phyloP scores from a whole-genome alignment of 2,797 vertebrate genomes.

The Leptatherina wallacei region DNA sequence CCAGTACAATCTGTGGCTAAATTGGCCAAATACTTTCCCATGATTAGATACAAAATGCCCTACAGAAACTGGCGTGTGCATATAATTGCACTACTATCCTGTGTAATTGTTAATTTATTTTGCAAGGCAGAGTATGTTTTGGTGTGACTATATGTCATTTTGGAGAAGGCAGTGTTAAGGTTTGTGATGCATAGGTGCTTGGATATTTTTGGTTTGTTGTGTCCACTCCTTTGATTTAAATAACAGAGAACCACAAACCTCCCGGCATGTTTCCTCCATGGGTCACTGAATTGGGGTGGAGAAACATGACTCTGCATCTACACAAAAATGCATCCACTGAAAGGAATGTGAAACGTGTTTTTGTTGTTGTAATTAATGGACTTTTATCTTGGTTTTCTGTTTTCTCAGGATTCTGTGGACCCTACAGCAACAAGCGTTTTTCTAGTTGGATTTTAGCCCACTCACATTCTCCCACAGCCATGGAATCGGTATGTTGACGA shows the following conservation, averaged over 20 bases:
- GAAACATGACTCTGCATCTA: conserved; percentile 37
- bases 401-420: conserved; percentile 82
- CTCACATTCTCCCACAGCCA: conserved; percentile 83
- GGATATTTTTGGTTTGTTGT: conserved; percentile 2
- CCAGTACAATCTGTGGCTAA: neutral
- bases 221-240: neutral
- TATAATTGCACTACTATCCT: neutral
- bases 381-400: conserved; percentile 58
- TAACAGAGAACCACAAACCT: neutral
- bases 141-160: neutral
- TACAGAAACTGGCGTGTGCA: neutral
- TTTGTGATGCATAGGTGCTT: neutral
- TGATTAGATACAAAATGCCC: neutral
- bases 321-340: conserved; percentile 4
- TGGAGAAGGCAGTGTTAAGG: neutral
- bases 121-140: neutral
- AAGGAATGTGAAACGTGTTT: conserved; percentile 60
- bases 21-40: no score
- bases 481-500: conserved; percentile 88
- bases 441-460: conserved; percentile 84
- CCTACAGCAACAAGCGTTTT: conserved; percentile 64
- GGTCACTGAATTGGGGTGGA: conserved; percentile 17
- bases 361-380: conserved; percentile 63
- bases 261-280: neutral
- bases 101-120: neutral